Evolutionary conservation across 2,888 invertebrate genomes (phyloP), one percentile per base, ranked within the genome.

Genomic region (Agriotes lineatus): DNA sequence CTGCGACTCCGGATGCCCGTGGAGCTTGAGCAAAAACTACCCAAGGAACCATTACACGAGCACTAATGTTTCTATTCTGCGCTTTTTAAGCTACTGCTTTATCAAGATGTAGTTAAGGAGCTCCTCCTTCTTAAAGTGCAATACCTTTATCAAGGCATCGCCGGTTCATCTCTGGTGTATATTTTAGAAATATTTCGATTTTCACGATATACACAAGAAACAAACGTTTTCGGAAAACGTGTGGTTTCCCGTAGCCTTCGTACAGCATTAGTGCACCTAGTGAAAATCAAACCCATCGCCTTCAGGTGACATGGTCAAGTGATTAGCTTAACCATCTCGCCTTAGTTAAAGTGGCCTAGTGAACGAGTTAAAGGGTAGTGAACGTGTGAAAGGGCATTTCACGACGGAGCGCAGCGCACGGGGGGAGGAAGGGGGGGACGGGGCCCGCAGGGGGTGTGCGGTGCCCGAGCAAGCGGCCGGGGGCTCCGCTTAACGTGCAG

Each of bases 361-460:
- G n/a, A n/a, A n/a, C n/a, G n/a, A n/a, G n/a, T n/a, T n/a, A n/a
- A n/a, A n/a, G n/a, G n/a, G 45, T 16, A 63, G 56, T 52, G 35
- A 37, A 50, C 48, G 48, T 61, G 37, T 35, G 25, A 45, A 50
- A 66, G 69, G 64, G 64, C 69, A 65, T 69, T n/a, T 50, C 30
- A 20, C 66, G 62, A 68, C 54, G 67, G 65, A 67, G 73, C 65
- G 70, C 70, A 74, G 69, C 74, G 72, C 71, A 67, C 73, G 74
- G 76, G 75, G 77, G 75, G 75, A 77, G 74, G 75, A 76, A 72
- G 73, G 76, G 72, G 69, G 75, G 72, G 70, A 72, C 65, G 75
- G 77, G 81, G 79, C 80, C 82, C 81, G 81, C 81, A 74, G 65
- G 79, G 82, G 81, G 78, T 80, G 84, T 83, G 83, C 83, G 81